Base-by-base conservation (phyloP, 2,888 invertebrate genomes). In the Galerucella nymphaeae region DNA sequence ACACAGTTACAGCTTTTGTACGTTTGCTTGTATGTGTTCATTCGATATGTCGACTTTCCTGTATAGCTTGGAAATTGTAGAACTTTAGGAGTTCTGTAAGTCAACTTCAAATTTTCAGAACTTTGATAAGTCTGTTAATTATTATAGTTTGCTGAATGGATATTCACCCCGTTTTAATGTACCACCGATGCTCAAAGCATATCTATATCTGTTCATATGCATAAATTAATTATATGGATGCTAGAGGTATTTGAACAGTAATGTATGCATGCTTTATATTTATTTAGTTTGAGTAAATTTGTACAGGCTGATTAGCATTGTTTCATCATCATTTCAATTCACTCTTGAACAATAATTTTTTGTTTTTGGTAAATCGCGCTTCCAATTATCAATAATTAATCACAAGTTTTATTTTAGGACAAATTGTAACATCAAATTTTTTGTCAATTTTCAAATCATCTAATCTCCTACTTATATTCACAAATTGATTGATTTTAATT, bases 141-240 rank as follows among this genome's bases (percentile, higher is more conserved):
- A 45, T 41, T 62, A n/a, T 18, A 10, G 48, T 45, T 42, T 38
- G 45, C 10, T 23, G 18, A 20, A 18, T 30, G 23, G 41, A 10
- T 8, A n/a, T 58, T 41, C 11, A 6, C 30, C 41, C 18, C 45
- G 23, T 55, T 57, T 20, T 14, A 66, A 77, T 71, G 16, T 30
- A 38, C 55, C 41, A 55, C 14, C 9, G 18, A 50, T 41, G 45
- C 65, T 61, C 41, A 38, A 50, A 61, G 65, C 63, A 48, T 23
- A 42, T 66, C 66, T 71, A 59, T 72, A 68, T 69, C 63, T 58
- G 50, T 65, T 42, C 53, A 42, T 69, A 57, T 69, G 69, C 72
- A 72, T 72, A 69, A 69, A 72, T 72, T 72, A 70, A 70, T 70
- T 70, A 70, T 64, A 57, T 64, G 63, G 63, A 70, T 70, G 69